A percentile compares a stretch with the other conserved stretches of the same genome.
Conservation (phyloP, 2,888 invertebrate genomes). For the Agrypnus murinus region DNA sequence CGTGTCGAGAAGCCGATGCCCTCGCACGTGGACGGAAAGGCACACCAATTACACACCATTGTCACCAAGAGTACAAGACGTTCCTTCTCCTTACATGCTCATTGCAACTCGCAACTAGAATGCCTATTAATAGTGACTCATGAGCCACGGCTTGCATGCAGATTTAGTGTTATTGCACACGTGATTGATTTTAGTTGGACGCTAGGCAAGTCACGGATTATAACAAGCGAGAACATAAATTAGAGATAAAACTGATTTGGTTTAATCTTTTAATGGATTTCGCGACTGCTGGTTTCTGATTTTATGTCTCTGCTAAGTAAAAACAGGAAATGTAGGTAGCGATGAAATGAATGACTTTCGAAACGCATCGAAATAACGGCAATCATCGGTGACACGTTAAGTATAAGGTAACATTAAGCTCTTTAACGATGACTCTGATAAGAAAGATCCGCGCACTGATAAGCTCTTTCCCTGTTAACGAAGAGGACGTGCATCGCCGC, state of each 20-base stretch:
- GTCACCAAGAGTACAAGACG: constrained; percentile 58
- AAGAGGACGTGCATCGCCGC: constrained; percentile 61
- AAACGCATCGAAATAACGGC: constrained; percentile 44
- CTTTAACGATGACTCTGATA: constrained; percentile 64
- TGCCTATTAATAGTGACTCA: constrained; percentile 62
- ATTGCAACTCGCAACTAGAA: constrained; percentile 63
- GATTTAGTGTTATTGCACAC: constrained; percentile 70
- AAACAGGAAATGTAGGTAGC: constrained; percentile 49
- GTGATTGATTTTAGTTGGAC: constrained; percentile 66
- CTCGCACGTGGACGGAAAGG: constrained; percentile 69
- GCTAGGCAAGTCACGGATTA: constrained; percentile 62
- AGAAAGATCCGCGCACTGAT: constrained; percentile 64
- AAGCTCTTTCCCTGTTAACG: constrained; percentile 64
- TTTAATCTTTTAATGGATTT: constrained; percentile 66
- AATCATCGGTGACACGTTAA: constrained; percentile 60
- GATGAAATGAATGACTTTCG: constrained; percentile 40
- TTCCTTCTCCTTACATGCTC: constrained; percentile 63
- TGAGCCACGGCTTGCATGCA: constrained; percentile 63
- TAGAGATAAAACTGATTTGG: constrained; percentile 63
- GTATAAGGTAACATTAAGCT: constrained; percentile 64
- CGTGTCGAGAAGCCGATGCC: constrained; percentile 61
- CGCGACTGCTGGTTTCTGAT: constrained; percentile 60
- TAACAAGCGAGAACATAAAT: constrained; percentile 65
- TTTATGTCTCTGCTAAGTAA: constrained; percentile 53
- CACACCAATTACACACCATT: constrained; percentile 66